Percentiles rank a stretch among this genome's conserved stretches.
Evolutionary conservation across 2,888 invertebrate species (phyloP).

Genomic region (Psylliodes chrysocephalus): DNA sequence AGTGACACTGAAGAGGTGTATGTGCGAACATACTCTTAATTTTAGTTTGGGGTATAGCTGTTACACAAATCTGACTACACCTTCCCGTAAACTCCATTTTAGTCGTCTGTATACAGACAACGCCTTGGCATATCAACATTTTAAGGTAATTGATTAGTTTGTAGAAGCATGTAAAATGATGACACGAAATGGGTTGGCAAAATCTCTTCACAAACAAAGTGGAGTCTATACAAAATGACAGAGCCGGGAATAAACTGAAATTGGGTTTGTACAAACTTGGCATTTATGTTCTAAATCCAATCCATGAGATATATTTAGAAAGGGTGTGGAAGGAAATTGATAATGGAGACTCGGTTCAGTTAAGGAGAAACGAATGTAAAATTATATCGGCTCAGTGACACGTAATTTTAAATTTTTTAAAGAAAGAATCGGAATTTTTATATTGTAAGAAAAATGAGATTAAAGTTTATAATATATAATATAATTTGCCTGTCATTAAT

Average conservation of each 20-base stretch:
- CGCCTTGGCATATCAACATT: too few species aligned
- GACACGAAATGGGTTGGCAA: slow-evolving; percentile 28
- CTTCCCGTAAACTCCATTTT: too few species aligned
- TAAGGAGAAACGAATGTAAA: background rate
- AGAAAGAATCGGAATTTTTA: too few species aligned
- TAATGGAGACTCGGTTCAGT: background rate
- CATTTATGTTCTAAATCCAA: slow-evolving; percentile 27
- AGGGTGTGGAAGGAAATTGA: slow-evolving; percentile 1
- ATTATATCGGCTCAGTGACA: background rate
- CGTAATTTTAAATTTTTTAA: too few species aligned
- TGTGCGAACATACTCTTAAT: too few species aligned
- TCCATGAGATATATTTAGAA: slow-evolving; percentile 21
- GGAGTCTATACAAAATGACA: slow-evolving; percentile 21
- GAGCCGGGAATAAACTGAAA: slow-evolving; percentile 21
- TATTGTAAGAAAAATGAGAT: too few species aligned
- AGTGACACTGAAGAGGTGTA: too few species aligned
- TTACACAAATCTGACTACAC: too few species aligned
- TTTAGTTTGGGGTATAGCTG: too few species aligned
- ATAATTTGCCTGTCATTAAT: too few species aligned
- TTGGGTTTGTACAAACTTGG: slow-evolving; percentile 28
- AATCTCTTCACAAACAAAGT: slow-evolving; percentile 23
- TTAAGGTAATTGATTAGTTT: slow-evolving; percentile 23
- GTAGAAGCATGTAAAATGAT: slow-evolving; percentile 4
- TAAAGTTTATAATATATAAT: too few species aligned
- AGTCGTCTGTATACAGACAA: too few species aligned